These are phyloP conservation scores for Heterodera filipjevi DNA, from an alignment of 2,888 invertebrate species.

Conservation along the genomic window DNA sequence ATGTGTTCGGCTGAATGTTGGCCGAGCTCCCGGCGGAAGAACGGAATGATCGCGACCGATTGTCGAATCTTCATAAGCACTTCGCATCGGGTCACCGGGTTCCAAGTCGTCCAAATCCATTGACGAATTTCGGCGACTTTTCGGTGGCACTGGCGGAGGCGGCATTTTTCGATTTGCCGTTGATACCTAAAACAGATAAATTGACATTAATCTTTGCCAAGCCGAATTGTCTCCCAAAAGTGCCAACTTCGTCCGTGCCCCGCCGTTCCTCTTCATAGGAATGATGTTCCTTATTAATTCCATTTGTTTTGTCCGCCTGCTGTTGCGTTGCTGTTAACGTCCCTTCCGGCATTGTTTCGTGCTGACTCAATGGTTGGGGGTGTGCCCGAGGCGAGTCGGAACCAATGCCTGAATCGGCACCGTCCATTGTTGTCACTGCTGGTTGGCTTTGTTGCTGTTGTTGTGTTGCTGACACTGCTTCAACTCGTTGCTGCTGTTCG, in stretches of 20 bases:
- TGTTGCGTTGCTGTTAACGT: neutral
- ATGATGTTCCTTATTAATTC: neutral
- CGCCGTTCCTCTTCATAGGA: neutral
- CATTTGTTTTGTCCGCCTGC: neutral
- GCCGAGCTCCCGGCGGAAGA: constrained; percentile 33
- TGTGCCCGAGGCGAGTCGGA: constrained; percentile 68
- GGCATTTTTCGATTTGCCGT: neutral
- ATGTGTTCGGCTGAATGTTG: neutral
- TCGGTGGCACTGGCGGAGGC: neutral
- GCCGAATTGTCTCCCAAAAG: neutral
- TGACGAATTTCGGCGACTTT: constrained; percentile 8
- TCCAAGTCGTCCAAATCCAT: constrained; percentile 26
- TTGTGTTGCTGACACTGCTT: constrained; percentile 2
- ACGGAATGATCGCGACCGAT: constrained; percentile 47
- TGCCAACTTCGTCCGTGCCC: neutral
- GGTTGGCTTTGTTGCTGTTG: neutral
- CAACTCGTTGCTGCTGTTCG: neutral
- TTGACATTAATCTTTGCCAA: neutral
- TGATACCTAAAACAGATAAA: neutral
- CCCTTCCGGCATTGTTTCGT: neutral
- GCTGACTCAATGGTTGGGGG: neutral
- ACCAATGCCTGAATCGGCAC: constrained; percentile 88
- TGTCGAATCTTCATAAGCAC: constrained; percentile 43
- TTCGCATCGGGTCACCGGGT: constrained; percentile 37
- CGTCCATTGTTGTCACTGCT: constrained; percentile 69